phyloP scores from a whole-genome alignment of 2,888 invertebrate species.

The Frankliniella intonsa region DNA sequence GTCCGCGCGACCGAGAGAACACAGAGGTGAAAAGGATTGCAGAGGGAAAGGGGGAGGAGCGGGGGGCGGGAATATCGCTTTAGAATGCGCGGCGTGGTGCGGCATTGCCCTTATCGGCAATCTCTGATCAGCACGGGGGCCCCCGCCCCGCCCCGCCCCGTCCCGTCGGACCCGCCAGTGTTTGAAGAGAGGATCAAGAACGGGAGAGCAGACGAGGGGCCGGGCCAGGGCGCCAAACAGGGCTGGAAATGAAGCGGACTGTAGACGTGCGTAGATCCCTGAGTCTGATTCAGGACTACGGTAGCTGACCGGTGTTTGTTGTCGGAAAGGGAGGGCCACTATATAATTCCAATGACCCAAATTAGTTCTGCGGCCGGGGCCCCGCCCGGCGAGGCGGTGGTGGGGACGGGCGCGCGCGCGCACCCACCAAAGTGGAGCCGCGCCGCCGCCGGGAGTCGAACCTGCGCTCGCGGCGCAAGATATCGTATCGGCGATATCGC shows the following conservation, averaged over 20 bases:
- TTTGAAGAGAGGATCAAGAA: background rate
- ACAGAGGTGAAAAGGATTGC: too few species aligned
- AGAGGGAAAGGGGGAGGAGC: background rate
- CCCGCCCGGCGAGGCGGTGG: too few species aligned
- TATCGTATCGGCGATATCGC: background rate
- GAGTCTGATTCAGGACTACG: background rate
- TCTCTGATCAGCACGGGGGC: background rate
- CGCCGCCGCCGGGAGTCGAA: too few species aligned
- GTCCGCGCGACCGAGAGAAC: too few species aligned
- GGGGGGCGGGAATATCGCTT: background rate
- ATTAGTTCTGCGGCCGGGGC: background rate
- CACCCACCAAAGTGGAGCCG: too few species aligned
- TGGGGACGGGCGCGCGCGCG: too few species aligned
- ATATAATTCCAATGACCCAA: slow-evolving; percentile 23
- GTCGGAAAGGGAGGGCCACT: background rate
- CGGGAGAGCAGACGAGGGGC: too few species aligned
- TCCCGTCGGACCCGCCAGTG: background rate
- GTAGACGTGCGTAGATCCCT: slow-evolving; percentile 15
- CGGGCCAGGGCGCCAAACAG: too few species aligned
- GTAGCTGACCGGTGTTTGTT: slow-evolving; percentile 4
- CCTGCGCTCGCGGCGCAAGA: too few species aligned
- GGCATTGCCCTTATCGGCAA: background rate
- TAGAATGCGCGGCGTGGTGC: slow-evolving; percentile 1
- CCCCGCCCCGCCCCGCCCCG: background rate
- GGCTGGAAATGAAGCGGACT: background rate